Evolutionary conservation across 2,888 invertebrate species (phyloP), one percentile per base, ranked within the genome.

Genomic region (Lasius fuliginosus): DNA sequence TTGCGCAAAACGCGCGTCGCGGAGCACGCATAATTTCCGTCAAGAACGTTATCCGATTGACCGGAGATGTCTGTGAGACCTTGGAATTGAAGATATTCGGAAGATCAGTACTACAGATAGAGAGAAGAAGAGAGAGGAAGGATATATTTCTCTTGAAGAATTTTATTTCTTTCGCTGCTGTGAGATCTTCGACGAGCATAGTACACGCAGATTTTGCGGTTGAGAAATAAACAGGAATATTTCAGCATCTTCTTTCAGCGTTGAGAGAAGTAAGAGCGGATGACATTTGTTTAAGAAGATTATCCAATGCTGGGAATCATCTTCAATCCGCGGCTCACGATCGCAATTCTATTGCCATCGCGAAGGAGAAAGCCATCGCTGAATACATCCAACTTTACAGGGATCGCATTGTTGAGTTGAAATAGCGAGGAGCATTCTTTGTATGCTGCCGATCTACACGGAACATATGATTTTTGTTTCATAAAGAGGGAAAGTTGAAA

Each of bases 1-100:
- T 82, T 81, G 81, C 69, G 23, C 53, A 42, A 79, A 79, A 82
- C 36, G 36, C 36, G 36, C 36, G 36, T 4, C 4, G 36, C 82
- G 82, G 60, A 68, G 64, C 68, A 53, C 53, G 69, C 69, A 30
- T 64, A 53, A 83, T 69, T 69, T 53, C 53, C 69, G 27, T 40
- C 64, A 0, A 15, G n/a, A 36, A 15, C 56, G 40, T 53, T 64
- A 27, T 53, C 40, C 69, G 56, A 56, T 77, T 30, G 56, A 71
- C 56, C 15, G n/a, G 56, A 56, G 27, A 56, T 9, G n/a, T 1
- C 27, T 68, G 0, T 9, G 18, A 65, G 65, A 36, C 27, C 40
- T 69, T 56, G 56, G 71, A 56, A 77, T 77, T 68, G 18, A 46
- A 53, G 23, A 23, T 30, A 64, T 75, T 33, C 15, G 46, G 40